phyloP scores from a whole-genome alignment of 1,140 invertebrate species.

The Panagrolaimus sp. region DNA sequence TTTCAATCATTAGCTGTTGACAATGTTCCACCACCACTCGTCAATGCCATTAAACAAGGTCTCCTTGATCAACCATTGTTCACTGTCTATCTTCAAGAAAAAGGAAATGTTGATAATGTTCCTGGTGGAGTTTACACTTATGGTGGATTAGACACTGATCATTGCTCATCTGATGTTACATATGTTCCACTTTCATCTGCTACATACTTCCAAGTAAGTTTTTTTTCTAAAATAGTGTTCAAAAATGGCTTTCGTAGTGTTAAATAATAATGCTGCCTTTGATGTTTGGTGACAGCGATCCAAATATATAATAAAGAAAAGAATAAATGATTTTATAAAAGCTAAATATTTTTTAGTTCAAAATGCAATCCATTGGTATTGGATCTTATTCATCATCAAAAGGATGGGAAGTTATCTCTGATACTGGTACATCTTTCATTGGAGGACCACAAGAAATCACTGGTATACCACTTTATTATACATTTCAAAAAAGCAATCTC shows the following conservation, averaged over 20 bases:
- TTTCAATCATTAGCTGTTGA: conserved; percentile 42
- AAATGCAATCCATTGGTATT: conserved; percentile 24
- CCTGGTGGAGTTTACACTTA: conserved; percentile 46
- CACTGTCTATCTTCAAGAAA: conserved; percentile 43
- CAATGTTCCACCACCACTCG: conserved; percentile 40
- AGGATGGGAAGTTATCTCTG: conserved; percentile 39
- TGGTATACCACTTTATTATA: neutral
- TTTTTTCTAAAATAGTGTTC: too few species aligned
- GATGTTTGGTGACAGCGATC: too few species aligned
- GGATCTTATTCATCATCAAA: conserved; percentile 29
- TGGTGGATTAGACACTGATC: conserved; percentile 39
- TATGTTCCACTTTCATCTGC: conserved; percentile 40
- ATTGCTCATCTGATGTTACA: conserved; percentile 38
- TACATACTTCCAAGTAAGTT: conserved; percentile 47
- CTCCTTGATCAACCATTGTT: conserved; percentile 45
- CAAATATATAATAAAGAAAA: too few species aligned
- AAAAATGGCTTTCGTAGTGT: too few species aligned
- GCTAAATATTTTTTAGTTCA: too few species aligned
- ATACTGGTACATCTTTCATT: conserved; percentile 39
- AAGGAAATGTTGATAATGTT: conserved; percentile 25
- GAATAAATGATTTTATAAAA: too few species aligned
- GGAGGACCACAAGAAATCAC: too few species aligned
- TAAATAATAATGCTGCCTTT: too few species aligned
- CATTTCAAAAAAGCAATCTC: conserved; percentile 19
- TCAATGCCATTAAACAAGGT: conserved; percentile 46